Percentiles rank a stretch among this genome's conserved stretches.
Conservation (phyloP, 2,797 vertebrate genomes). For the Neopelma chrysocephalum region DNA sequence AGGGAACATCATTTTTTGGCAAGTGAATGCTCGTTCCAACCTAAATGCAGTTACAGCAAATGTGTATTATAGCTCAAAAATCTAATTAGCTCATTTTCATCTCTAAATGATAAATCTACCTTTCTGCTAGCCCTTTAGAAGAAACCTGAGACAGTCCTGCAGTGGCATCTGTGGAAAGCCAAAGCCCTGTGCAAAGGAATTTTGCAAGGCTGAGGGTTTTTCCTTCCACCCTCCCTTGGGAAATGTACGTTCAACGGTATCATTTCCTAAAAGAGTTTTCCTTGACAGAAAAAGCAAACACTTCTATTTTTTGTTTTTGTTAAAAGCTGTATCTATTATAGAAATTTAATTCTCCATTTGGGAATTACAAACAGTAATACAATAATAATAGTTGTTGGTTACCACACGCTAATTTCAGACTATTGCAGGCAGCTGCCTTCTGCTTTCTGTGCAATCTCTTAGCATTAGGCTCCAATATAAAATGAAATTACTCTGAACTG, state of each 20-base stretch:
- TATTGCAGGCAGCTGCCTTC: slow-evolving; percentile 54
- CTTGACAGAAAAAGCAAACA: background rate
- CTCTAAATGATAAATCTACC: background rate
- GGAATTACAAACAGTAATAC: slow-evolving; percentile 43
- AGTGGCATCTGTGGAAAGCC: background rate
- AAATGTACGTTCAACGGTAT: background rate
- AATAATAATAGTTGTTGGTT: slow-evolving; percentile 56
- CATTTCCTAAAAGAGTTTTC: slow-evolving; percentile 2
- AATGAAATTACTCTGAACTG: slow-evolving; percentile 29
- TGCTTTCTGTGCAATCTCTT: slow-evolving; percentile 29
- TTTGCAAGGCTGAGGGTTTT: background rate
- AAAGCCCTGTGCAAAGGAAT: background rate
- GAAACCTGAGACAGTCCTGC: background rate
- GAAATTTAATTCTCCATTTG: slow-evolving; percentile 44
- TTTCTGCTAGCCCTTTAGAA: background rate
- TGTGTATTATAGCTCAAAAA: background rate
- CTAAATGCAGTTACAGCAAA: background rate
- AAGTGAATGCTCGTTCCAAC: background rate
- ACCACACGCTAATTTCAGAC: slow-evolving; percentile 11
- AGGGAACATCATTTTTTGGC: background rate
- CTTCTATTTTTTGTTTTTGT: background rate
- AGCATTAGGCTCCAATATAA: slow-evolving; percentile 14
- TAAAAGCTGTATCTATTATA: slow-evolving; percentile 13
- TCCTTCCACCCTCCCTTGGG: background rate
- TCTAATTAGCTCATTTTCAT: background rate